Base-by-base conservation (phyloP, 2,797 vertebrate genomes). In the Anas flavirostris region DNA sequence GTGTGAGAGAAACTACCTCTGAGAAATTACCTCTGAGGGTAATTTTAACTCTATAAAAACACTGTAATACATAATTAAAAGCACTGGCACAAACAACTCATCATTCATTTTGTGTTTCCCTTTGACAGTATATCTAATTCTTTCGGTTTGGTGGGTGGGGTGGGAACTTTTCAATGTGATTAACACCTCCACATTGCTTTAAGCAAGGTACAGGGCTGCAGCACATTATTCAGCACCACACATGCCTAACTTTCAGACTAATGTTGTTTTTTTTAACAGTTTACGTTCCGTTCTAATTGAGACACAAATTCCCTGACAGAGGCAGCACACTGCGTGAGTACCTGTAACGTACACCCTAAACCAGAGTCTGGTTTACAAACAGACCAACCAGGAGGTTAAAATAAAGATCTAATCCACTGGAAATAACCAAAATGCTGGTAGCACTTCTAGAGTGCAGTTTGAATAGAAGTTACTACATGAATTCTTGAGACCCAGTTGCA, bases 401-500 rank as follows among this genome's bases (percentile, higher is more conserved):
- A 94, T 94, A 95, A 94, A 96, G 85, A 89, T 94, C 79, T 78
- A 96, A 91, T 86, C 90, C 92, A 86, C 91, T 58, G 84, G 53
- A 94, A 91, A 94, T 94, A 86, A 95, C 83, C 86, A 95, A 88
- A 92, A 87, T 82, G 86, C 90, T 91, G 93, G 78, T 87, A 86
- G 93, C 89, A 96, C 95, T 96, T 96, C 95, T 95, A 93, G 95
- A 91, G 93, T 94, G 94, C 94, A 94, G 89, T 96, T 82, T 39
- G 67, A 69, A 52, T 15, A 8, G 46, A 37, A 62, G 31, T 31
- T 50, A 25, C 22, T 7, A 26, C 21, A 9, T 18, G 22, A 15
- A 43, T 31, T 26, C 28, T 48, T 9, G 59, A 73, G 67, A 39
- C 18, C 15, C 26, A 39, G 25, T 35, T 33, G 31, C 21, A 8